Conservation (phyloP, 2,888 invertebrate genomes). For the Steromphala cineraria region DNA sequence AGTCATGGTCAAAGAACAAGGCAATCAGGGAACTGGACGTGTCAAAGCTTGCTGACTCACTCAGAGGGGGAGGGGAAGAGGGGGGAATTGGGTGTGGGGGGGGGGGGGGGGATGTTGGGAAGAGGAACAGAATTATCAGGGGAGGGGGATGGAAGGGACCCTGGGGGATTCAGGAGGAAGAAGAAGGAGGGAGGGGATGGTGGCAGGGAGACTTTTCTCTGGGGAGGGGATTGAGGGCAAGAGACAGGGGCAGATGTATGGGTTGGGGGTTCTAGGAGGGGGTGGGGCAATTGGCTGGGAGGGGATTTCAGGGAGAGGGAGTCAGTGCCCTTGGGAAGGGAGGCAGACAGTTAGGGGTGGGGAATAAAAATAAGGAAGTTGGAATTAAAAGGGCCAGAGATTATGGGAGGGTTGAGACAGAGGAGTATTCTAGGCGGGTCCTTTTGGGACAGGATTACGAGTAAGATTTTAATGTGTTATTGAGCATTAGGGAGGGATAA, state of each 20-base stretch:
- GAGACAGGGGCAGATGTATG: too few relatives aligned
- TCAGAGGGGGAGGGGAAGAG: not conserved
- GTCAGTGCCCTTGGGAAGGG: too few relatives aligned
- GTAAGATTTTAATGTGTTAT: too few relatives aligned
- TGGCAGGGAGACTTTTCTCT: not conserved
- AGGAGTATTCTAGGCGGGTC: too few relatives aligned
- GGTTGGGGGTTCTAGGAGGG: too few relatives aligned
- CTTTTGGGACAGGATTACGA: too few relatives aligned
- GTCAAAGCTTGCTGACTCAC: not conserved
- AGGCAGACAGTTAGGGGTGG: not conserved
- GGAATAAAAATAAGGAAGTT: not conserved
- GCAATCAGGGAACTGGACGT: too few relatives aligned
- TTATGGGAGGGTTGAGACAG: too few relatives aligned
- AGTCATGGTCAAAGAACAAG: not conserved
- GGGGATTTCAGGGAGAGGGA: too few relatives aligned
- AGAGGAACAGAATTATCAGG: not conserved
- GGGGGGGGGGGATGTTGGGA: not conserved
- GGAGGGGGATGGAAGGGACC: not conserved
- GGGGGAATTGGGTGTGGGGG: not conserved
- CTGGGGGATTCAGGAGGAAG: not conserved
- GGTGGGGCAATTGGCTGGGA: too few relatives aligned
- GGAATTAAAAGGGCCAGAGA: not conserved
- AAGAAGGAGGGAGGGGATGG: not conserved
- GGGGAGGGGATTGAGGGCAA: not conserved
- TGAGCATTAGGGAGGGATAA: constrained; percentile 13